phyloP scores from a whole-genome alignment of 2,888 invertebrate species.

The Dasypogon diadema region DNA sequence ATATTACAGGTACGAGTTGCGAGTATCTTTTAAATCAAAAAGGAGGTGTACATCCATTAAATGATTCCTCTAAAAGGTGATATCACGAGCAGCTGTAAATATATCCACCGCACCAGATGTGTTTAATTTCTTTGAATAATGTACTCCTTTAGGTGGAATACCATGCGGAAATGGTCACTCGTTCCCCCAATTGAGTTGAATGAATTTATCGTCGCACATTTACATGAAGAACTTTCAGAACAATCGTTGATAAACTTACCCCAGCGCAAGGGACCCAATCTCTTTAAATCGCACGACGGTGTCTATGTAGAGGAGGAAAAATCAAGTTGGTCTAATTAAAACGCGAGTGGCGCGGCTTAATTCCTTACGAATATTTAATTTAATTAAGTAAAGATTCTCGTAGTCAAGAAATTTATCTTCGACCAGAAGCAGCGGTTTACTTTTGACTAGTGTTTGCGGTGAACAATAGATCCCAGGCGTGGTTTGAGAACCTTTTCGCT shows the following conservation, averaged over 20 bases:
- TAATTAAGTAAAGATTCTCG: constrained; percentile 52
- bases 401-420: neutral
- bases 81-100: too few relatives aligned
- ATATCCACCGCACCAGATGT: too few relatives aligned
- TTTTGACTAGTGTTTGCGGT: constrained; percentile 33
- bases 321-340: constrained; percentile 53
- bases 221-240: constrained; percentile 39
- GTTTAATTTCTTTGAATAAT: neutral
- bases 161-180: neutral
- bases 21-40: too few relatives aligned
- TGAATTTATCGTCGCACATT: constrained; percentile 55
- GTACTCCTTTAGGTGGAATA: neutral
- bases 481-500: neutral
- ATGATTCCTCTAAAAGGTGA: too few relatives aligned
- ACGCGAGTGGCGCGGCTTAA: constrained; percentile 48
- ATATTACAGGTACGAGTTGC: too few relatives aligned
- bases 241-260: constrained; percentile 30
- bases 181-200: constrained; percentile 50
- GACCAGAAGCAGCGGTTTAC: neutral
- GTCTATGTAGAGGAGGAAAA: constrained; percentile 7
- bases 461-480: neutral
- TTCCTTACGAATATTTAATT: constrained; percentile 54
- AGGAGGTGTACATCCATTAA: too few relatives aligned
- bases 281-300: neutral
- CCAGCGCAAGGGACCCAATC: constrained; percentile 21